A percentile compares a stretch with the other conserved stretches of the same genome.
phyloP scores from a whole-genome alignment of 1,140 invertebrate species.

The Limonius californicus region DNA sequence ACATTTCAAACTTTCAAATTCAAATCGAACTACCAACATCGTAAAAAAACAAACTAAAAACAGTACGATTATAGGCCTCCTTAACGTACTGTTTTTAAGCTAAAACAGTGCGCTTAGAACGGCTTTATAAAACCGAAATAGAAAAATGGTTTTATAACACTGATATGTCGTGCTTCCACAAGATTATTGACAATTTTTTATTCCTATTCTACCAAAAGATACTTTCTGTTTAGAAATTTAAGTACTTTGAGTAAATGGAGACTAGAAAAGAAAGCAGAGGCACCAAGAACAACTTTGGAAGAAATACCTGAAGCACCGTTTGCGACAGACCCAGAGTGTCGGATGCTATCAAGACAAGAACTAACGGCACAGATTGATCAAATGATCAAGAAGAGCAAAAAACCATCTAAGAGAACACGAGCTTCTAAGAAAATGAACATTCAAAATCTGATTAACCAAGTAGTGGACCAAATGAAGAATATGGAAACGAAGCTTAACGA shows the following conservation, averaged over 20 bases:
- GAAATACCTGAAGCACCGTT: slow-evolving; percentile 22
- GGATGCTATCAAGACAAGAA: slow-evolving; percentile 34
- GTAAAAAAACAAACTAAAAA: no score
- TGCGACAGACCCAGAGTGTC: slow-evolving; percentile 31
- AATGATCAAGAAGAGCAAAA: slow-evolving; percentile 22
- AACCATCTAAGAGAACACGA: slow-evolving; percentile 7
- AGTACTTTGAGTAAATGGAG: slow-evolving; percentile 35
- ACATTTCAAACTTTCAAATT: no score
- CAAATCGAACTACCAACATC: no score
- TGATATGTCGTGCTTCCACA: no score
- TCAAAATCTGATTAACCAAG: slow-evolving; percentile 37
- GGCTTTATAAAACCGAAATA: no score
- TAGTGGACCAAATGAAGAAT: slow-evolving; percentile 35
- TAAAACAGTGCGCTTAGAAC: no score
- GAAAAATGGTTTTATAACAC: no score
- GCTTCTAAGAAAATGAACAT: slow-evolving; percentile 25
- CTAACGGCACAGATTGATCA: slow-evolving; percentile 28
- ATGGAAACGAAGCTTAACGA: slow-evolving; percentile 27
- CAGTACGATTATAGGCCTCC: no score
- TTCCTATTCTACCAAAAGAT: no score
- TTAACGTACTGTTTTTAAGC: no score
- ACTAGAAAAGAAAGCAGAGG: slow-evolving; percentile 23
- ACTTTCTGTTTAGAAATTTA: slow-evolving; percentile 36
- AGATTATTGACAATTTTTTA: no score
- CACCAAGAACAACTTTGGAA: slow-evolving; percentile 19